Evolutionary conservation across 2,888 invertebrate species (phyloP).

Genomic region (Rhimphoctona megacephalus): DNA sequence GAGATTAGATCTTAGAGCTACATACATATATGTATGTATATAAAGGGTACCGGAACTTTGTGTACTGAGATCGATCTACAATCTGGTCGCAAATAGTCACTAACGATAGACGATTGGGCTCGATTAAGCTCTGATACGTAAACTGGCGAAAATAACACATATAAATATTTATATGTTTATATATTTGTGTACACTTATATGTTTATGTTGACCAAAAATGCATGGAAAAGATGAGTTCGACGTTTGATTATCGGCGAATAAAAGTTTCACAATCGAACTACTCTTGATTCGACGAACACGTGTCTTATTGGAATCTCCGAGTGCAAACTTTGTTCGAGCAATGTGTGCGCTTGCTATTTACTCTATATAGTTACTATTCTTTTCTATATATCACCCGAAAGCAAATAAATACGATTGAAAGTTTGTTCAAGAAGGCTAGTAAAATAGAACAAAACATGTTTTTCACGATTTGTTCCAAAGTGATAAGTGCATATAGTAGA

Average conservation of each 20-base stretch:
- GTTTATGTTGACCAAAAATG: background rate
- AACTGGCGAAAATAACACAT: constrained; percentile 27
- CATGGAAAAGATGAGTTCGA: constrained; percentile 14
- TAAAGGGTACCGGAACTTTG: constrained; percentile 13
- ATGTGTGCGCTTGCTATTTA: constrained; percentile 16
- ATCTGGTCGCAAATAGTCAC: constrained; percentile 54
- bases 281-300: constrained; percentile 26
- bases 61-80: constrained; percentile 44
- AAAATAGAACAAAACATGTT: background rate
- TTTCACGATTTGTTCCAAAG: background rate
- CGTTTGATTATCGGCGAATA: constrained; percentile 44
- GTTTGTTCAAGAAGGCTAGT: constrained; percentile 10
- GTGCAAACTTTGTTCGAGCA: constrained; percentile 29
- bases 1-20: constrained; percentile 43
- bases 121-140: constrained; percentile 51
- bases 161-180: background rate
- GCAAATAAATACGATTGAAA: constrained; percentile 39
- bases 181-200: background rate
- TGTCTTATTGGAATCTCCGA: constrained; percentile 45
- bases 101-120: constrained; percentile 57
- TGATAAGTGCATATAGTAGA: background rate
- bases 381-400: constrained; percentile 7
- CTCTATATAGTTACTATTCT: background rate
- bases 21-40: constrained; percentile 2
- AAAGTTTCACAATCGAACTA: constrained; percentile 37